phyloP scores from a whole-genome alignment of 2,888 invertebrate genomes.

The Creontiades dilutus region DNA sequence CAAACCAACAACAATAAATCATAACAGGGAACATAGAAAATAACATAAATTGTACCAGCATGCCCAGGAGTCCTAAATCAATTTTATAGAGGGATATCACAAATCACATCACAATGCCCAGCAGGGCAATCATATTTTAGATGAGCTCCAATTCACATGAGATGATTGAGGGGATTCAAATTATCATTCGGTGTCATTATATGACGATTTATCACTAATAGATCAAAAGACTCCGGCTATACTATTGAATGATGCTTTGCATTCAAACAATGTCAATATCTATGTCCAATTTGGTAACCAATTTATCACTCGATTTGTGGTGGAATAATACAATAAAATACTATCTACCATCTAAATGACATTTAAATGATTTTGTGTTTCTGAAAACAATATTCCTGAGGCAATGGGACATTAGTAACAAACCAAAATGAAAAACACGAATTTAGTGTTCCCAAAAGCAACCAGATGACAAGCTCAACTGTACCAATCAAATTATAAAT shows the following conservation, averaged over 20 bases:
- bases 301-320: constrained; percentile 24
- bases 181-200: not conserved
- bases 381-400: not conserved
- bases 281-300: constrained; percentile 25
- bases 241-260: not conserved
- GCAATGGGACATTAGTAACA: not conserved
- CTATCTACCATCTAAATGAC: constrained; percentile 19
- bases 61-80: constrained; percentile 68
- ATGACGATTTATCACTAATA: not conserved
- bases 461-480: not conserved
- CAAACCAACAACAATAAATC: not conserved
- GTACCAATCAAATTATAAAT: too few relatives aligned
- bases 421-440: not conserved
- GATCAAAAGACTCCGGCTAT: constrained; percentile 1
- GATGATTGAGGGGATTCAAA: not conserved
- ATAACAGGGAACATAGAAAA: not conserved
- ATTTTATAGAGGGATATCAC: constrained; percentile 65
- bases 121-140: constrained; percentile 59
- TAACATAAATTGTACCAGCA: constrained; percentile 21
- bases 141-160: constrained; percentile 52
- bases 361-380: not conserved
- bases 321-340: constrained; percentile 18
- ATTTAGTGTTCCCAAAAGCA: not conserved
- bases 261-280: not conserved
- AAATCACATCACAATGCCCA: constrained; percentile 70